These are phyloP conservation scores for Metopia argyrocephala DNA, from an alignment of 2,888 invertebrate genomes.

Conservation along the genomic window DNA sequence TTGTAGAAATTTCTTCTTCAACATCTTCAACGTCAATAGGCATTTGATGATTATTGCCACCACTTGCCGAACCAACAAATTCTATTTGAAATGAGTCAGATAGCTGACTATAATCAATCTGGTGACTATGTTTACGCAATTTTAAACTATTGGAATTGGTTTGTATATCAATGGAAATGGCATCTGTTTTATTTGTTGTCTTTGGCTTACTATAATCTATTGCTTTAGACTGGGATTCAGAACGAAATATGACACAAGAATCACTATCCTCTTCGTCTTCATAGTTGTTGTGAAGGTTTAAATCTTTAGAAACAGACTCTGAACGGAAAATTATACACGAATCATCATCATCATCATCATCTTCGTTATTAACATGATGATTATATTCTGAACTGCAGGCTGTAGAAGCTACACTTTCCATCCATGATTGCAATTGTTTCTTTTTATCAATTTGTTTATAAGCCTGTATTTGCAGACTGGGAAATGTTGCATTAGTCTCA, in stretches of 20 bases:
- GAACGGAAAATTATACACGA: slow-evolving; percentile 76
- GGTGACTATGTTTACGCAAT: slow-evolving; percentile 55
- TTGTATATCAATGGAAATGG: slow-evolving; percentile 74
- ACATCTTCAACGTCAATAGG: not conserved
- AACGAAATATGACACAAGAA: slow-evolving; percentile 75
- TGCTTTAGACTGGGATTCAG: slow-evolving; percentile 74
- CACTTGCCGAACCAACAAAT: slow-evolving; percentile 73
- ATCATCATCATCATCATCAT: slow-evolving; percentile 73
- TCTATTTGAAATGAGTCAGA: slow-evolving; percentile 78
- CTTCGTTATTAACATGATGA: slow-evolving; percentile 48
- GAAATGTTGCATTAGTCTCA: slow-evolving; percentile 58
- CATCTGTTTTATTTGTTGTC: slow-evolving; percentile 51
- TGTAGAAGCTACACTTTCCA: slow-evolving; percentile 72
- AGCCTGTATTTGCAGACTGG: too few relatives aligned
- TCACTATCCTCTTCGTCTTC: slow-evolving; percentile 73
- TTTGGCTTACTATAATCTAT: slow-evolving; percentile 58
- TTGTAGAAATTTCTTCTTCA: slow-evolving; percentile 6
- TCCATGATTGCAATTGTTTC: slow-evolving; percentile 71
- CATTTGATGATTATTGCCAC: slow-evolving; percentile 57
- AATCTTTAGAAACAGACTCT: slow-evolving; percentile 73
- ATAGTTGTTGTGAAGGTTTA: slow-evolving; percentile 59
- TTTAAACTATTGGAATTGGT: slow-evolving; percentile 70
- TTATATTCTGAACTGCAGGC: slow-evolving; percentile 68
- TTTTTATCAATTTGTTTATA: slow-evolving; percentile 66
- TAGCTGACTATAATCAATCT: slow-evolving; percentile 73